Conservation (phyloP, 2,888 invertebrate genomes). For the Merodon equestris region DNA sequence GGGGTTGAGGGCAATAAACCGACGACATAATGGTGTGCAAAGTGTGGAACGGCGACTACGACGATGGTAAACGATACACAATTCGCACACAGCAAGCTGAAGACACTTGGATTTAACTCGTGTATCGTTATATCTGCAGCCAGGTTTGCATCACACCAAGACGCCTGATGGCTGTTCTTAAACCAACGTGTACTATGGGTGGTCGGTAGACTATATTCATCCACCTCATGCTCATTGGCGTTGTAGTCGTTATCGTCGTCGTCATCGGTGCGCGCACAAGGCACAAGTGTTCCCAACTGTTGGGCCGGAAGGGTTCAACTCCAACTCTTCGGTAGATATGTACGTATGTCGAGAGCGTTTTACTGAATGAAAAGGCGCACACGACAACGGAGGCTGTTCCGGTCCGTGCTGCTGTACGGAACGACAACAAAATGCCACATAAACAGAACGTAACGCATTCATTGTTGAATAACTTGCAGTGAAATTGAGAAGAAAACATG, state of each 20-base stretch:
- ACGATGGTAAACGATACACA: slow-evolving; percentile 50
- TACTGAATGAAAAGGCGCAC: slow-evolving; percentile 44
- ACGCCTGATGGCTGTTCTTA: slow-evolving; percentile 25
- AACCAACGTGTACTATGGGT: slow-evolving; percentile 59
- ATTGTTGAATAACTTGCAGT: slow-evolving; percentile 64
- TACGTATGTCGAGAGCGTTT: no score
- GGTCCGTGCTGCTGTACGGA: slow-evolving; percentile 3
- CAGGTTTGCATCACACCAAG: slow-evolving; percentile 36
- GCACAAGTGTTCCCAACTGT: slow-evolving; percentile 43
- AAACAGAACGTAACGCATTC: slow-evolving; percentile 61
- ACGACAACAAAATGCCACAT: slow-evolving; percentile 20
- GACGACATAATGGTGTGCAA: slow-evolving; percentile 66
- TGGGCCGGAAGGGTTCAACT: slow-evolving; percentile 32
- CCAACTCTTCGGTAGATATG: no score
- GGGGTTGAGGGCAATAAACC: slow-evolving; percentile 56
- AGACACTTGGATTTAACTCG: slow-evolving; percentile 6
- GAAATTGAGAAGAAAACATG: slow-evolving; percentile 52
- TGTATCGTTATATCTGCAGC: slow-evolving; percentile 29
- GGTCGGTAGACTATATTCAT: slow-evolving; percentile 28
- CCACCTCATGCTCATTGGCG: no score
- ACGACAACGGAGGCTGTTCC: neutral
- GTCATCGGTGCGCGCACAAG: neutral
- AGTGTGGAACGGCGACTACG: slow-evolving; percentile 61
- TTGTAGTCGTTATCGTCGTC: neutral
- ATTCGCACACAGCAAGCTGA: slow-evolving; percentile 36